These are phyloP conservation scores for Anarsia innoxiella DNA, from an alignment of 2,888 invertebrate species.

Conservation along the genomic window DNA sequence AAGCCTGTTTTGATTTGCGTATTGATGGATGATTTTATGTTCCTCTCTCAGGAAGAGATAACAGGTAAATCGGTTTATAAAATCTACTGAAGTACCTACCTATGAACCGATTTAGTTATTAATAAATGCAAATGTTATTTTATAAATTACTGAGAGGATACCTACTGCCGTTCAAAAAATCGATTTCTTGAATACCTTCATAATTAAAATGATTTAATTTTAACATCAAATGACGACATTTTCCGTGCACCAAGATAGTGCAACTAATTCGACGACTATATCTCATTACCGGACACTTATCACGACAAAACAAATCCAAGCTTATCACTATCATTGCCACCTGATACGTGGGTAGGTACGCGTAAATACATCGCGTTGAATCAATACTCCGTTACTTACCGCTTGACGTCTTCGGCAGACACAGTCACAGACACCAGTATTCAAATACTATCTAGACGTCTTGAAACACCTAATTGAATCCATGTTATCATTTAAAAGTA, in stretches of 20 bases:
- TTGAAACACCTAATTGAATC: conserved; percentile 64
- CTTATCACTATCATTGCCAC: conserved; percentile 39
- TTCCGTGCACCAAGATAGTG: conserved; percentile 3
- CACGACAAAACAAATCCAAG: conserved; percentile 58
- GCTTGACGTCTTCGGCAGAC: conserved; percentile 30
- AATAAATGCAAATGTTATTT: too few species aligned
- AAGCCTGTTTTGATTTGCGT: too few species aligned
- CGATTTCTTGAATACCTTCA: too few species aligned
- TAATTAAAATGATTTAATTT: too few species aligned
- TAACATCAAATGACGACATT: too few species aligned
- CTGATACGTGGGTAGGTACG: conserved; percentile 31
- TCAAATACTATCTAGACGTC: conserved; percentile 51
- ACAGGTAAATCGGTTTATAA: too few species aligned
- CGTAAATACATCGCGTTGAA: conserved; percentile 55
- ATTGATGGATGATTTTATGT: too few species aligned
- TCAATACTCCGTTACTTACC: conserved; percentile 61
- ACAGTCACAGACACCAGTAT: conserved; percentile 41
- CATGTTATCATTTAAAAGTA: conserved; percentile 74
- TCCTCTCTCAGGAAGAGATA: too few species aligned
- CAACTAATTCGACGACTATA: conserved; percentile 15
- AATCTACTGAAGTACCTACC: too few species aligned
- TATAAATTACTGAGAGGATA: too few species aligned
- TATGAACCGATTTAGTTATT: too few species aligned
- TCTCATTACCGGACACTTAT: conserved; percentile 37
- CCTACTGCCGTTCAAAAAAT: too few species aligned